Evolutionary conservation across 2,888 invertebrate genomes (phyloP), one percentile per base, ranked within the genome.

Genomic region (Hoplodrina ambigua): DNA sequence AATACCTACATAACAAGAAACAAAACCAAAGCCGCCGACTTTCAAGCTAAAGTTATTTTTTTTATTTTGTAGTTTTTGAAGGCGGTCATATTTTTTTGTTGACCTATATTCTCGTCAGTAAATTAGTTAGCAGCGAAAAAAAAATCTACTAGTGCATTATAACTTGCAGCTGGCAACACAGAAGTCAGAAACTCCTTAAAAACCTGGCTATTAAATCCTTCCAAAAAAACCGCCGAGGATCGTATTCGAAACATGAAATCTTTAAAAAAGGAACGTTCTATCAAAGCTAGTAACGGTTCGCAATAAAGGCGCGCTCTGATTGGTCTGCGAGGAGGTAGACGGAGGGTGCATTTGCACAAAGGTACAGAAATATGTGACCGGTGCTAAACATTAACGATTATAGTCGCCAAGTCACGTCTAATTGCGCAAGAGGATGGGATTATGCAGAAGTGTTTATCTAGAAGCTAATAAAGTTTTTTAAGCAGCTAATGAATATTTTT

Each of bases 301-400:
- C 78, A 83, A 75, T 80, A 83, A 83, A 85, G 72, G 84, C 78
- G 78, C 57, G 69, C 83, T 75, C 86, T 87, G 89, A 89, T 89
- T 89, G 89, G 89, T 84, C 86, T 78, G 81, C 69, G 72, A 75
- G 85, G 72, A 72, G 80, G 83, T 81, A 90, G 90, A 90, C 91
- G 88, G 93, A 90, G 92, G 93, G 93, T 92, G 94, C 94, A 93
- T 92, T 92, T 90, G 94, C 92, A 92, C 92, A 93, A 93, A 94
- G 94, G 94, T 93, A 93, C 90, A 92, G 94, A 93, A 94, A 94
- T 94, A 94, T 95, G 95, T 93, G 94, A 91, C 91, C 93, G 93
- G 93, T 93, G 90, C 94, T 96, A 93, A 95, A 94, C 95, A 94
- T 95, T 96, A 95, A 96, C 95, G 94, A 92, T 95, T 94, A 95